Percentiles rank a stretch among this genome's conserved stretches.
Conservation (phyloP, 2,797 vertebrate species). For the Todus mexicanus region DNA sequence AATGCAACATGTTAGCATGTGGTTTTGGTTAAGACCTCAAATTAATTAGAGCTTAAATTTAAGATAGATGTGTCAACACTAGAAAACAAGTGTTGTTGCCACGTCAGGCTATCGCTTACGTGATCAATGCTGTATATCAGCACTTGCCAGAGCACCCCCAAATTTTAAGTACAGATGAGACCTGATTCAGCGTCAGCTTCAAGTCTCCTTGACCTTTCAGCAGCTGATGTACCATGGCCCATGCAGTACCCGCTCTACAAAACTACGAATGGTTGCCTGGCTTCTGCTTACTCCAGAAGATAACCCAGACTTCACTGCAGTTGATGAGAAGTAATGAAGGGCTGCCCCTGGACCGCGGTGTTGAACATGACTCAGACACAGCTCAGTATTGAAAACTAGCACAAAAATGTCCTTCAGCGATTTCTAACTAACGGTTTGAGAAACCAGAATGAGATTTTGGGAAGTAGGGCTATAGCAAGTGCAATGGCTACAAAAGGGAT, state of each 20-base stretch:
- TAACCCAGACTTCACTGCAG: neutral
- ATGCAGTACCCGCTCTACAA: neutral
- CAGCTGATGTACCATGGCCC: rapidly evolving
- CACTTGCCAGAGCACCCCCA: rapidly evolving
- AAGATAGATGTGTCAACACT: neutral
- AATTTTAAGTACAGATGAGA: neutral
- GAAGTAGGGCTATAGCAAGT: neutral
- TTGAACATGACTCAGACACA: neutral
- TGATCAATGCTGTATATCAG: neutral
- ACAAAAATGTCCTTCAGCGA: neutral
- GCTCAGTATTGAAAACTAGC: neutral
- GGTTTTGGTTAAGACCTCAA: neutral
- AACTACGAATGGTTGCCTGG: neutral
- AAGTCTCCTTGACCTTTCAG: neutral
- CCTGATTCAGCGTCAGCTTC: neutral
- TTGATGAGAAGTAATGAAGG: neutral
- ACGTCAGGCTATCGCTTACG: neutral
- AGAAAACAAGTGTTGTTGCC: neutral
- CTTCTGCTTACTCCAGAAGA: neutral
- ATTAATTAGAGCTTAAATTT: neutral
- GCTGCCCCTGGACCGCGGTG: neutral
- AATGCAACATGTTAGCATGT: neutral
- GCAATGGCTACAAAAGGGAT: neutral
- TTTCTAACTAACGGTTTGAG: neutral
- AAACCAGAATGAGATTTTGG: neutral